Base-by-base conservation (phyloP, 2,888 invertebrate genomes). In the Epirrita christyi region DNA sequence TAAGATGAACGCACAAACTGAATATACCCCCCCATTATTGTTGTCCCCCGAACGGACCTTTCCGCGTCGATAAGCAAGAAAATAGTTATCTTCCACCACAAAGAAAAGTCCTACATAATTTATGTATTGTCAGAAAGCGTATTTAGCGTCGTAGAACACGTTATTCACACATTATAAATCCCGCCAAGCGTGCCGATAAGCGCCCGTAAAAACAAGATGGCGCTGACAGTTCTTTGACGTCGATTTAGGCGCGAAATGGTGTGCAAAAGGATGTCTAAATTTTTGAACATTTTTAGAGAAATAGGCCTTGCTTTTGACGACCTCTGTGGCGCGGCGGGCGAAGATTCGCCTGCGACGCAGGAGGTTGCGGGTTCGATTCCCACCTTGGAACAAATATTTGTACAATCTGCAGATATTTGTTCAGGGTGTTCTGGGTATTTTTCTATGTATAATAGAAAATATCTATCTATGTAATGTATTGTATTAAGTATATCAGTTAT, bases 121-220 rank as follows among this genome's bases (percentile, higher is more conserved):
- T 89, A 89, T 88, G 86, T 89, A 86, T 88, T 88, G 88, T 86
- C 88, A 84, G 76, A 75, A 66, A 66, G 68, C 81, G 85, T 89
- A 88, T 89, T 89, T 88, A 89, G 85, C 84, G 83, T 79, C 76
- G 66, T 56, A 64, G 68, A 67, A 72, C 76, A 76, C 85, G 86
- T 91, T 90, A 89, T 87, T 91, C 89, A 89, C 89, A 86, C 85
- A 88, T 91, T 89, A 89, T 90, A 91, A 90, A 89, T 87, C 87
- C 86, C 75, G 76, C 80, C 78, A 77, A 84, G 83, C 87, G 88
- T 78, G 70, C 70, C 73, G 89, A 89, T 90, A 90, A 87, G 82
- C 80, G 72, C 61, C 72, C 77, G 73, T 82, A 82, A 83, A 76
- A 74, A 72, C 69, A 84, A 85, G 82, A 88, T 85, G 88, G 87